Evolutionary conservation across 2,113 vertebrate genomes (phyloP).

Genomic region (Mastomys natalensis): DNA sequence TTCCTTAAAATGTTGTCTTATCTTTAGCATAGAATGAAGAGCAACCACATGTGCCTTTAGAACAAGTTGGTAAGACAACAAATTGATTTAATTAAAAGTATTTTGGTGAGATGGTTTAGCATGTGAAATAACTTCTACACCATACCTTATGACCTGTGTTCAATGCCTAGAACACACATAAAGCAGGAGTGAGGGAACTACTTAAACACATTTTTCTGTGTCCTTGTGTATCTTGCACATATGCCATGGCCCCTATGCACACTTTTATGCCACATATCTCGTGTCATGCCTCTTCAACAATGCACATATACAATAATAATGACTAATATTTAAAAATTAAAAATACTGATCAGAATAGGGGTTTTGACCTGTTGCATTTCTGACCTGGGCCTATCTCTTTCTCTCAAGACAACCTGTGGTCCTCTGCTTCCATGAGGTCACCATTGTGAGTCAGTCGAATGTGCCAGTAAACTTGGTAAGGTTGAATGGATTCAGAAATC

Average conservation of each 20-base stretch:
- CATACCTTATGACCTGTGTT: neutral
- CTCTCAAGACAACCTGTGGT: neutral
- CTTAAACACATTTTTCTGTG: neutral
- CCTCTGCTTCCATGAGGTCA: neutral
- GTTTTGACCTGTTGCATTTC: neutral
- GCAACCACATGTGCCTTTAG: neutral
- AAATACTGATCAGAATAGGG: neutral
- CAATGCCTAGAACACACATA: neutral
- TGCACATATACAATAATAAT: neutral
- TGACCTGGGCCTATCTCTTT: neutral
- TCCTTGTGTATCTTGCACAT: neutral
- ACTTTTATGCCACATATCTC: too few species aligned
- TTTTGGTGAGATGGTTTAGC: neutral
- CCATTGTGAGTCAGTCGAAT: too few species aligned
- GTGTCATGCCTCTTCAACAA: neutral
- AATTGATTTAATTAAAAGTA: neutral
- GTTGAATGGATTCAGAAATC: too few species aligned
- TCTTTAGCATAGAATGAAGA: neutral
- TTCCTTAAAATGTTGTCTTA: neutral
- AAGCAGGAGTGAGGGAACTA: neutral
- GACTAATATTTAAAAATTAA: neutral
- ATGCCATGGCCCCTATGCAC: neutral
- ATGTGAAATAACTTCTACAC: neutral
- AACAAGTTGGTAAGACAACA: neutral
- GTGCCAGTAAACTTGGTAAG: too few species aligned